Evolutionary conservation across 2,888 invertebrate genomes (phyloP).

Genomic region (Lycophotia porphyrea): DNA sequence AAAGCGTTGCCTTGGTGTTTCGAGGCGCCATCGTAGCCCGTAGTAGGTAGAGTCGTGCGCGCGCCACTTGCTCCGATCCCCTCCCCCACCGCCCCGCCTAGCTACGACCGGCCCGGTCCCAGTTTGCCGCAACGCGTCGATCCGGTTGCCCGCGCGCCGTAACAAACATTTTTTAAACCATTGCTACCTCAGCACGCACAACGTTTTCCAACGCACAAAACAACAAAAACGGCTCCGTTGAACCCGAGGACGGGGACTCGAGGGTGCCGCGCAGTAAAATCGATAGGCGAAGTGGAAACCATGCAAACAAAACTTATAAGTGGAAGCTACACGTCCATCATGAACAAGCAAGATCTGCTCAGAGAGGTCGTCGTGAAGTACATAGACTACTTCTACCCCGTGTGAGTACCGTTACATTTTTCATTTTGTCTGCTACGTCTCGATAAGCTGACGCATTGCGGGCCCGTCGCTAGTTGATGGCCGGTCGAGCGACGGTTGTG

Average conservation of each 20-base stretch:
- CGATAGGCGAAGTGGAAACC: constrained; percentile 80
- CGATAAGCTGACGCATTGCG: constrained; percentile 80
- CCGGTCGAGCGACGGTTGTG: constrained; percentile 70
- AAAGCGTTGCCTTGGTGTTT: constrained; percentile 87
- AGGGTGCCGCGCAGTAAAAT: constrained; percentile 78
- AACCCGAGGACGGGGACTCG: constrained; percentile 80
- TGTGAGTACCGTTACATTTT: constrained; percentile 89
- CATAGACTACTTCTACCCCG: constrained; percentile 93
- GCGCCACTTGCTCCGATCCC: constrained; percentile 85
- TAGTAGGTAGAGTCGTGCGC: constrained; percentile 88
- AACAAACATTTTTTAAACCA: constrained; percentile 74
- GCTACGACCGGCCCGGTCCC: constrained; percentile 84
- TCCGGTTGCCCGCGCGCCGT: constrained; percentile 84
- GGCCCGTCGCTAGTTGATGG: constrained; percentile 66
- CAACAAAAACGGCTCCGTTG: constrained; percentile 82
- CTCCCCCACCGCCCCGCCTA: constrained; percentile 77
- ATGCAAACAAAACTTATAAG: constrained; percentile 91
- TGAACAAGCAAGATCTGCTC: constrained; percentile 92
- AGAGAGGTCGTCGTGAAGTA: constrained; percentile 93
- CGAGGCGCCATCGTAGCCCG: constrained; percentile 87
- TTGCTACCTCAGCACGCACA: constrained; percentile 81
- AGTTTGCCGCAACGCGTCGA: constrained; percentile 90
- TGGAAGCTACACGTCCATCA: constrained; percentile 91
- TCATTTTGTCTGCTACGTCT: constrained; percentile 61
- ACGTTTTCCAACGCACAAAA: constrained; percentile 75